Base-by-base conservation (phyloP, 2,797 vertebrate species). In the Eremophila alpestris region DNA sequence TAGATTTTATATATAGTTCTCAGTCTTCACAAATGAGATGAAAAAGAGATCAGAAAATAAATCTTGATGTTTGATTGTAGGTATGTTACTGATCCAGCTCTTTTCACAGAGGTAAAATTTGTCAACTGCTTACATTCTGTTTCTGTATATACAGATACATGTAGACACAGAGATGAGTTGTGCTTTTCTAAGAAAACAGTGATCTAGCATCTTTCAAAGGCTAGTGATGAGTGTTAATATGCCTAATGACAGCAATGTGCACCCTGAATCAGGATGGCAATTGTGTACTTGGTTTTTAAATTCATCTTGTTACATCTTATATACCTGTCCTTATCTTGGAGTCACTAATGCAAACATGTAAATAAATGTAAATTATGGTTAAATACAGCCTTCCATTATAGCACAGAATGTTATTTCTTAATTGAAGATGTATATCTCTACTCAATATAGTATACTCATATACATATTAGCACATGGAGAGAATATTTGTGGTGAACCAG, bases 291-390 rank as follows among this genome's bases (percentile, higher is more conserved):
- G n/a, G 32, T 29, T 79, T 74, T 87, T 70, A 30, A 68, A 63
- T 59, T 54, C 5, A 20, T 34, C 27, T 77, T 48, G 13, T 45
- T 82, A 20, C 38, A 5, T 63, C 22, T 81, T 36, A 30, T 9
- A 46, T 22, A 19, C 3, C 17, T 64, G 45, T 38, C 41, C 52
- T 63, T 65, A 23, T 29, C 27, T 51, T 65, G 5, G 4, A 6
- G 4, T 1, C 7, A 49, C 11, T 29, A 41, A 38, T 19, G 16
- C 1, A 84, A 79, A 48, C 0, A 0, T 18, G 8, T 24, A 87
- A 86, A 81, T 51, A 84, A 81, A 71, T 29, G 34, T 26, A 91
- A 79, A 15, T 7, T 3, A n/a, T 46, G 3, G 3, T 41, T 68
- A 49, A 85, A 71, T 40, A 27, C 4, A 79, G 4, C 7, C 19